Conservation (phyloP, 2,113 vertebrate species). For the Alligator sinensis region DNA sequence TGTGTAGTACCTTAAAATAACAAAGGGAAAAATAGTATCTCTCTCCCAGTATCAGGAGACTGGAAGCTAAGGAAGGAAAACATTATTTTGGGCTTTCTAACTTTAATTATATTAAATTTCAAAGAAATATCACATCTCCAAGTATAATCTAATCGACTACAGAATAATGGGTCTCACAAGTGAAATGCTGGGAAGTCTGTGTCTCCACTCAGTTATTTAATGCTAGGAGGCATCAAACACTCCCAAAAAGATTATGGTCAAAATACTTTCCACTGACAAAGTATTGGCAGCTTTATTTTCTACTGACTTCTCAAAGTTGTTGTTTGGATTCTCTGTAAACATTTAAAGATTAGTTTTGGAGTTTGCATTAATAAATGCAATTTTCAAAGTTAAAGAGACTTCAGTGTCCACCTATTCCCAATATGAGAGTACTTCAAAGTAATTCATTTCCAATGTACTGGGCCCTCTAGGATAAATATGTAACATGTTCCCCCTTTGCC, state of each 20-base stretch:
- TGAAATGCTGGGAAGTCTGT: background rate
- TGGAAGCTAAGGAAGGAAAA: background rate
- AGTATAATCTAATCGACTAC: background rate
- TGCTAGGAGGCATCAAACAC: background rate
- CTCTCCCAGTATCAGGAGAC: background rate
- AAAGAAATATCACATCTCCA: slow-evolving; percentile 23
- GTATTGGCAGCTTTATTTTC: background rate
- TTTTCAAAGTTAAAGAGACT: background rate
- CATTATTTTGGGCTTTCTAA: slow-evolving; percentile 30
- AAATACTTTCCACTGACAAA: background rate
- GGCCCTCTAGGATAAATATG: too few relatives aligned
- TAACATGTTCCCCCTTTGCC: background rate
- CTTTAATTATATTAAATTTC: slow-evolving; percentile 51
- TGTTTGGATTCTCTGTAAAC: background rate
- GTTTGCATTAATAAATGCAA: background rate
- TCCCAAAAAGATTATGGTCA: background rate
- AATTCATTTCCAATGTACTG: background rate
- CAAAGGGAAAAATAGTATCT: slow-evolving; percentile 20
- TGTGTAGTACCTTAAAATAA: slow-evolving; percentile 54
- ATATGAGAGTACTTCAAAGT: background rate
- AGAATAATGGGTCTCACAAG: background rate
- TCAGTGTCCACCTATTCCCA: too few relatives aligned
- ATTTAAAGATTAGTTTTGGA: background rate
- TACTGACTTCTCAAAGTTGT: background rate
- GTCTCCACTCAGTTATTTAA: background rate